phyloP scores from a whole-genome alignment of 2,888 invertebrate species.

The Tigriopus californicus region DNA sequence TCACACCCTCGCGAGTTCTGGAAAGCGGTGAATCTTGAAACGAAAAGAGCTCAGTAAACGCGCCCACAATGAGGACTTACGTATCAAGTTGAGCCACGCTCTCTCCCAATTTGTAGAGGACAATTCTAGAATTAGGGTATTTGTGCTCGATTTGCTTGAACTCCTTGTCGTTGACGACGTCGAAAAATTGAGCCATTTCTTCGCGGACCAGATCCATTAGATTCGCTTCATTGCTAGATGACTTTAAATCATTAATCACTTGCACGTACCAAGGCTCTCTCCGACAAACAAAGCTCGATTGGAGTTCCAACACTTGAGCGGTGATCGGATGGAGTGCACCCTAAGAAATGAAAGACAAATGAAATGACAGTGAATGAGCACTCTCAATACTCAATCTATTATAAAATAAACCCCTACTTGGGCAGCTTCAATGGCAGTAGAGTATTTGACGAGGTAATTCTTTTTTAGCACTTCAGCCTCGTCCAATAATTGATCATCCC shows the following conservation, averaged over 20 bases:
- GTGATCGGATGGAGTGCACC: neutral
- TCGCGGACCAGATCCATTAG: conserved; percentile 7
- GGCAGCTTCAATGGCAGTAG: conserved; percentile 17
- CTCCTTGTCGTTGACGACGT: conserved; percentile 12
- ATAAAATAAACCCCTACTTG: neutral
- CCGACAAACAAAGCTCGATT: neutral
- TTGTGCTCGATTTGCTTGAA: conserved; percentile 9
- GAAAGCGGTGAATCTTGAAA: no score
- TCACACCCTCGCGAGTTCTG: conserved; percentile 24
- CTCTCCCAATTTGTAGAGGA: conserved; percentile 6
- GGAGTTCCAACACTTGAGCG: neutral
- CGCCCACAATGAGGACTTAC: no score
- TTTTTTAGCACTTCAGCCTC: conserved; percentile 36
- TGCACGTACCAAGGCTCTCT: conserved; percentile 4
- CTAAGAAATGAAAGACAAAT: neutral
- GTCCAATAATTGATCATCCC: conserved; percentile 32
- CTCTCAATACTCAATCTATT: neutral
- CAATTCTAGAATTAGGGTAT: conserved; percentile 10
- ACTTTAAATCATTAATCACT: conserved; percentile 2
- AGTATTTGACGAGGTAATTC: conserved; percentile 35
- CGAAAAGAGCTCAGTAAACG: no score
- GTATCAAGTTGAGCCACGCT: conserved; percentile 26
- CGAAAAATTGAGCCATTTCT: conserved; percentile 14
- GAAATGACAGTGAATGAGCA: neutral
- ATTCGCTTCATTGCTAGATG: neutral